Base-by-base conservation (phyloP, 2,113 vertebrate species). In the Elaphurus davidianus region DNA sequence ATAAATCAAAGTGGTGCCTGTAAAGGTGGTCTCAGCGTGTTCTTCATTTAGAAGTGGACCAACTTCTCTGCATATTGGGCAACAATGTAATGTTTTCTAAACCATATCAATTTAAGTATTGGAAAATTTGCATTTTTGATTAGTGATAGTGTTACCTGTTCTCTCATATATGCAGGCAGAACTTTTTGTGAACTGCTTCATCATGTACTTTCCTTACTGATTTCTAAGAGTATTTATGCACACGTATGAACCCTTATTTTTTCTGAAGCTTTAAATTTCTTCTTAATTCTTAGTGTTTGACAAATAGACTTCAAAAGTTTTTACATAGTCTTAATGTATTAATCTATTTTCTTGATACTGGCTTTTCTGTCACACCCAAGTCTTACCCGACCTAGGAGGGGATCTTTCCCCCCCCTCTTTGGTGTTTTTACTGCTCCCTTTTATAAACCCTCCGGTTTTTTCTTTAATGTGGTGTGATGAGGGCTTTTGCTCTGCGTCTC, bases 81-180 rank as follows among this genome's bases (percentile, higher is more conserved):
- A 86, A 10, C 28, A n/a, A 0, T 85, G n/a, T 45, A 81, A 11
- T 43, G 76, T 97, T 91, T 93, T 40, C 71, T 84, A 93, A 94
- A 92, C 88, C 27, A 4, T 54, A 59, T 19, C 78, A 93, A 23
- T 81, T 85, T 74, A 12, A 59, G 94, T 14, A 7, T 67, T 94
- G 36, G 95, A 87, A 89, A 84, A 47, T 88, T 94, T 88, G 6
- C 3, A 82, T 60, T 90, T 91, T 95, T 94, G 17, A 71, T 88
- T 76, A 36, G 28, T 83, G 81, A 57, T 28, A 89, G 11, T 62
- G 15, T 90, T 88, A 14, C 1, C 2, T 97, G 74, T 84, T 96
- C 97, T 94, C 33, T 96, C 43, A 57, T 87, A 86, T 15, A 40
- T 87, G 36, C 10, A 54, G 40, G 57, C 12, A 57, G 64, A 87